Evolutionary conservation across 2,113 vertebrate species (phyloP).

Genomic region (Oxygymnocypris stewartii): DNA sequence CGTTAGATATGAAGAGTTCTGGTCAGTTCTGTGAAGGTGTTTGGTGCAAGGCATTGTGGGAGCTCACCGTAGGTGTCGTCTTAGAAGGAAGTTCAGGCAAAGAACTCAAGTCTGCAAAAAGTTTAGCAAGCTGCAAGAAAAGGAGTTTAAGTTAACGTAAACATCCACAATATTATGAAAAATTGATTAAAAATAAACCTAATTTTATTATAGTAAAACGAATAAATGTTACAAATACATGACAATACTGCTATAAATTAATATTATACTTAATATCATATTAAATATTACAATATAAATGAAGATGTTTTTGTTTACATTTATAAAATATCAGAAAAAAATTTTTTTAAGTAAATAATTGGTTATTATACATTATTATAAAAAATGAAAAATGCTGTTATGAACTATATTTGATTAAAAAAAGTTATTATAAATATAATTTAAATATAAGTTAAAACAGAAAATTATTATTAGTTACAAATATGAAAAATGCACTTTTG

Average conservation of each 20-base stretch:
- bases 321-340: too few species aligned
- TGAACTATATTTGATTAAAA: too few species aligned
- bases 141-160: neutral
- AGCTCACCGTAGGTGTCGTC: slow-evolving; percentile 80
- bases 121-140: slow-evolving; percentile 82
- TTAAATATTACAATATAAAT: neutral
- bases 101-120: slow-evolving; percentile 88
- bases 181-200: neutral
- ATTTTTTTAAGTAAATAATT: too few species aligned
- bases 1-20: neutral
- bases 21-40: neutral
- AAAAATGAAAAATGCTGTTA: too few species aligned
- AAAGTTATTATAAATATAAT: too few species aligned
- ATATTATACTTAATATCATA: neutral
- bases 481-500: too few species aligned
- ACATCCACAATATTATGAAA: neutral
- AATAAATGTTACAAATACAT: neutral
- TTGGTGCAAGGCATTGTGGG: neutral
- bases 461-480: too few species aligned
- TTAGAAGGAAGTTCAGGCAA: slow-evolving; percentile 82
- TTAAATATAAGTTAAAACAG: too few species aligned
- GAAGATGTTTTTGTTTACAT: too few species aligned
- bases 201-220: neutral
- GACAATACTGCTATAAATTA: neutral
- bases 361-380: too few species aligned